Evolutionary conservation across 2,888 invertebrate species (phyloP), one percentile per base, ranked within the genome.

Genomic region (Drosophila kambysellisi): DNA sequence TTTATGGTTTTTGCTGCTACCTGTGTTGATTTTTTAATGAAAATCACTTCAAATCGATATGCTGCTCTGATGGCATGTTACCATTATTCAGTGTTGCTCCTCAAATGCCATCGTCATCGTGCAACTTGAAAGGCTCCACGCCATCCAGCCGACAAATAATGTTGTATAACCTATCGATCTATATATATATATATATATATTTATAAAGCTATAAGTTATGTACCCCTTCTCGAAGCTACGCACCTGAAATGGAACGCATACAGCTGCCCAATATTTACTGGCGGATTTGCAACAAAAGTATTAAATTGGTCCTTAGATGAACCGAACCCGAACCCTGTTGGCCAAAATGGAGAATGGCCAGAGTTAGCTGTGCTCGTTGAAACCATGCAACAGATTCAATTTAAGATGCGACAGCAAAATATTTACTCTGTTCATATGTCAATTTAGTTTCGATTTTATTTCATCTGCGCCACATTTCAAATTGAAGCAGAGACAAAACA

Each of bases 11-110:
- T 70, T 29, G 62, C 53, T 64, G 69, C 30, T 76, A 88, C 82
- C 85, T 82, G 82, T 62, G 74, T 64, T 87, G 76, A 66, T 70
- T 83, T 88, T 89, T 89, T 82, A 84, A 89, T 86, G 88, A 81
- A 88, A 85, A 87, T 82, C 85, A 72, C 81, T 85, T 87, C 88
- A 77, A 88, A 87, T 89, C 86, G 75, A 82, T 88, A 88, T 82
- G 78, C 71, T 74, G 63, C 58, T 29, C 30, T 61, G 62, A 30
- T 50, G 29, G 25, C 39, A 30, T 57, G 61, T 43, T 64, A 57
- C 30, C 41, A 64, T 61, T 58, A 66, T 54, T 53, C 51, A 11
- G n/a, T n/a, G 30, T 32, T 29, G 37, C 29, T 43, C 48, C 32
- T 37, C 41, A 37, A 9, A 20, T 48, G 39, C 32, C 53, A n/a